A percentile compares a stretch with the other conserved stretches of the same genome.
These are phyloP conservation scores for Pangasius djambal DNA, from an alignment of 2,797 vertebrate genomes.

Conservation along the genomic window DNA sequence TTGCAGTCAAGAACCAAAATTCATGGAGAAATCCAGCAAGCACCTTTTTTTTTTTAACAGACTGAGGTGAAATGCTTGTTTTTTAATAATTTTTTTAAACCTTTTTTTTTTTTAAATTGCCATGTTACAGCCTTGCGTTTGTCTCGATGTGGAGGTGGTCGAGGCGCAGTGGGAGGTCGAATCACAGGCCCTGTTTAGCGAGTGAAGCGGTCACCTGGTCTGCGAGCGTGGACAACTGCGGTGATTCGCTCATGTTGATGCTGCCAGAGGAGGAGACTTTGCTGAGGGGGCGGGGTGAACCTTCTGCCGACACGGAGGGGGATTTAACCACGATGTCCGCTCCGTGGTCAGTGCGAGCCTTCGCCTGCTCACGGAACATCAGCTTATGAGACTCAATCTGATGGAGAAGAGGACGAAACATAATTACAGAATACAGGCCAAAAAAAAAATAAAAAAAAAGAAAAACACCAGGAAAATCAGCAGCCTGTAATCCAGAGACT, in stretches of 20 bases:
- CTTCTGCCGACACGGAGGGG: slow-evolving; percentile 77
- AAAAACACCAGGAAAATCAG: not conserved
- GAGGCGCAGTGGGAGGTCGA: slow-evolving; percentile 11
- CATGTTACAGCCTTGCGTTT: slow-evolving; percentile 25
- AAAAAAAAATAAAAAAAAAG: not conserved
- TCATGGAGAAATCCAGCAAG: slow-evolving; percentile 60
- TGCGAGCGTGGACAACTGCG: slow-evolving; percentile 84
- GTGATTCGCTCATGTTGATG: slow-evolving; percentile 84
- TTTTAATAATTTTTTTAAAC: slow-evolving; percentile 30
- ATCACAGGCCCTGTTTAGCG: slow-evolving; percentile 94
- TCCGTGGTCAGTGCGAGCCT: slow-evolving; percentile 91
- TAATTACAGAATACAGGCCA: not conserved
- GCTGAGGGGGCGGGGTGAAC: slow-evolving; percentile 83
- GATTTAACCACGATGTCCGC: slow-evolving; percentile 89
- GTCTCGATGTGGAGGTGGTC: not conserved
- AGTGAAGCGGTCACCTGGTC: slow-evolving; percentile 89
- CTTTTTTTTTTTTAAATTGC: slow-evolving; percentile 7
- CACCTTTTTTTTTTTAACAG: slow-evolving; percentile 71
- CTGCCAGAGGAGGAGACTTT: slow-evolving; percentile 86
- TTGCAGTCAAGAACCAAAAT: slow-evolving; percentile 46
- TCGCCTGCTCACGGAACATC: slow-evolving; percentile 86
- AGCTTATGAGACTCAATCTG: slow-evolving; percentile 91
- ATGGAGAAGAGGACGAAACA: not conserved
- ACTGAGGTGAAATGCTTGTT: slow-evolving; percentile 66
- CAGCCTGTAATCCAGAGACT: not conserved